Base-by-base conservation (phyloP, 2,888 invertebrate species). In the Harpalus rufipes region DNA sequence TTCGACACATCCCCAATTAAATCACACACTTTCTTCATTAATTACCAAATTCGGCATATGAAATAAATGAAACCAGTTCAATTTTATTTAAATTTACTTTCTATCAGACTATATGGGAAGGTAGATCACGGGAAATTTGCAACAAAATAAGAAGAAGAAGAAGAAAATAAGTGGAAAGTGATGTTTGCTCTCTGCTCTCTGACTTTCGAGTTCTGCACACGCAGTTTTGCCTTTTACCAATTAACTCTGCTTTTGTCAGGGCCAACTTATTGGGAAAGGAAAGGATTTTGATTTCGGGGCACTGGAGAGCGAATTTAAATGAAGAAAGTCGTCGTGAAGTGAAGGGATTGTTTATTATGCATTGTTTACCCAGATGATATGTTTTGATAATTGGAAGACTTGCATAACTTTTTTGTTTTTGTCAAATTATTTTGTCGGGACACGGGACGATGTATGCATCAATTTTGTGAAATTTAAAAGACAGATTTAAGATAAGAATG, bases 221-320 rank as follows among this genome's bases (percentile, higher is more conserved):
- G 59, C 59, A 63, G 18, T 63, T 56, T 59, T 63, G 14, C 63
- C 21, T 63, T 63, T 63, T 63, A 63, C 63, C 63, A 63, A 63
- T 63, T 63, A 63, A 25, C 25, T 21, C 4, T 32, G 63, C 10
- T 63, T 63, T 21, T 21, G 63, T 21, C 59, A n/a, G 56, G 10
- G 56, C 61, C 61, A 61, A 61, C 16, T 61, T 61, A 56, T 56
- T n/a, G 61, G 61, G 44, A 51, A 44, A 4, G 10, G 63, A 63
- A 25, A 25, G 63, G 63, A 51, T 51, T 63, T 18, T 63, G 63
- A 63, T 63, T 63, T 63, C 16, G 63, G 63, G 63, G 10, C 21
- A 16, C 14, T 7, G 18, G n/a, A n/a, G 10, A n/a, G 56, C 56
- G 25, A 63, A 63, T 63, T 63, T 63, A 63, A 63, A 25, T 63